Base-by-base conservation (phyloP, 1,140 invertebrate species). In the Zaprionus ornatus region DNA sequence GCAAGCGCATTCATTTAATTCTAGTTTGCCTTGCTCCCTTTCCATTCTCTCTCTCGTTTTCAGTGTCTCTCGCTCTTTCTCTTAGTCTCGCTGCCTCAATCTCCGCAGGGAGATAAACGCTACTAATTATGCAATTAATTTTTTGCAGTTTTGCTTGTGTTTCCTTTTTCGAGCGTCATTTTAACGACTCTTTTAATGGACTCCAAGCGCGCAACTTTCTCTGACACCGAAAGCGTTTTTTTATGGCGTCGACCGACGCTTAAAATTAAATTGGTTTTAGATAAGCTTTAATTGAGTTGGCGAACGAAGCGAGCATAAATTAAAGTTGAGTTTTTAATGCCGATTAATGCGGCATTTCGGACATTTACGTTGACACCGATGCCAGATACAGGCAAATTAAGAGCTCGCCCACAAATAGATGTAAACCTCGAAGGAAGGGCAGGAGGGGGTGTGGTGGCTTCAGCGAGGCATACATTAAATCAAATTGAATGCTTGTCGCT, bases 41-140 rank as follows among this genome's bases (percentile, higher is more conserved):
- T 17, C 37, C 4, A 13, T 27, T 3, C 37, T 15, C n/a, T 48
- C 42, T 19, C 17, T 48, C 9, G 17, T 0, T 17, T n/a, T n/a
- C 37, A 4, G 4, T 40, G 15, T 1, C 40, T 45, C 40, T 45
- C 0, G 13, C 19, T 12, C 45, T 50, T 10, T 21, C 45, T 3
- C 45, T 21, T n/a, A n/a, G n/a, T n/a, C 45, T 23, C 3, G 4
- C 37, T 40, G 5, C 1, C 45, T 23, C 45, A 12, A 10, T 50
- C 19, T 50, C 19, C 19, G 19, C 19, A 7, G 3, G 3, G 4
- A 57, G 66, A 74, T 70, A 70, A 77, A 62, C 65, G 19, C 27
- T 45, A 62, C 83, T 86, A 86, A 86, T 86, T 86, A 88, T 86
- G 77, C 83, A 88, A 88, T 86, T 83, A 80, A 77, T 76, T 83